Conservation (phyloP, 1,140 invertebrate species). For the Drosophila leontia region DNA sequence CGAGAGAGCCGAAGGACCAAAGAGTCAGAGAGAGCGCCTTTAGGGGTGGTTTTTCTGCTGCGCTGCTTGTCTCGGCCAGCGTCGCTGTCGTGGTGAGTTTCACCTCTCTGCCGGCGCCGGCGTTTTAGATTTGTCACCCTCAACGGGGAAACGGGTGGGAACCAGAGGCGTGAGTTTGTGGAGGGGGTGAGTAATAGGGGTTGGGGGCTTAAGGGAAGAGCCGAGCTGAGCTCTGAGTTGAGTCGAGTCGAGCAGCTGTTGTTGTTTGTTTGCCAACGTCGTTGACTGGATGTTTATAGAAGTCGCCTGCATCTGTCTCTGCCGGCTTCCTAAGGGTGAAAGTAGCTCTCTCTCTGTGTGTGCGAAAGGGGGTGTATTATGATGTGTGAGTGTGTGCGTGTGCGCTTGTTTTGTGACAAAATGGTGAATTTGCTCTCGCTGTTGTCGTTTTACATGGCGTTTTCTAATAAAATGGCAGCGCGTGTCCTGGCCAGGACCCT, state of each 20-base stretch:
- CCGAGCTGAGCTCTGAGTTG: neutral
- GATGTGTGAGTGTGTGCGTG: slow-evolving; percentile 27
- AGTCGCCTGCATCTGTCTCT: slow-evolving; percentile 6
- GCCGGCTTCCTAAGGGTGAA: slow-evolving; percentile 11
- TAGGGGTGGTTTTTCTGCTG: slow-evolving; percentile 27
- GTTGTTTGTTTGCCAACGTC: slow-evolving; percentile 50
- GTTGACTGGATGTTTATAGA: slow-evolving; percentile 53
- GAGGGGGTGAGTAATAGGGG: slow-evolving; percentile 1
- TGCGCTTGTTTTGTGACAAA: slow-evolving; percentile 62
- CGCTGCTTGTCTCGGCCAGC: slow-evolving; percentile 25
- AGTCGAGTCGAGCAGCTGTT: slow-evolving; percentile 19
- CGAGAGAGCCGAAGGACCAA: neutral
- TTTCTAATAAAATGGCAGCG: slow-evolving; percentile 82
- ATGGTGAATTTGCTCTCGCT: slow-evolving; percentile 72
- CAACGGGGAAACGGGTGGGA: neutral
- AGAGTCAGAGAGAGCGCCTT: slow-evolving; percentile 1
- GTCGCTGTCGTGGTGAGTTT: slow-evolving; percentile 70
- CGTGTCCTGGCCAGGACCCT: slow-evolving; percentile 36
- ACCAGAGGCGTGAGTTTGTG: neutral
- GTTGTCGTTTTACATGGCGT: slow-evolving; percentile 71
- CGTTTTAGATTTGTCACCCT: slow-evolving; percentile 77
- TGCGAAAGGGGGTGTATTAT: slow-evolving; percentile 9
- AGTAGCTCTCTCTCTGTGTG: slow-evolving; percentile 6
- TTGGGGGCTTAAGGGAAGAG: neutral
- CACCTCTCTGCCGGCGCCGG: slow-evolving; percentile 5